phyloP scores from a whole-genome alignment of 2,888 invertebrate species.

The Tiliacea aurago region DNA sequence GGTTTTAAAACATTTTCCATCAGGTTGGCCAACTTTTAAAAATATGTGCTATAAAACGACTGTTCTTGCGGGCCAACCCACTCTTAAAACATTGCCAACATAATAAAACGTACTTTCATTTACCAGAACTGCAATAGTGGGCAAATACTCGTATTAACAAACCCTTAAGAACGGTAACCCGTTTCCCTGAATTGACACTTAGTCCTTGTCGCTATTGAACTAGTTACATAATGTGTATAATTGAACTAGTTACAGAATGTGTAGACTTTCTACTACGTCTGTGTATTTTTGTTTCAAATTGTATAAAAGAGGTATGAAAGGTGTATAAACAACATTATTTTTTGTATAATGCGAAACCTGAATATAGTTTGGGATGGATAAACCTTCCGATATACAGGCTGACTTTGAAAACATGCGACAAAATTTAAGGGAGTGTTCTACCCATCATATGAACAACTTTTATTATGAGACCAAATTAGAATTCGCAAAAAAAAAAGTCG shows the following conservation, averaged over 20 bases:
- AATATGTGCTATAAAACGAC: neutral
- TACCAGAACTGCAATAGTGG: conserved; percentile 28
- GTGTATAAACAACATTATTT: too few relatives aligned
- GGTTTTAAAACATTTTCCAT: neutral
- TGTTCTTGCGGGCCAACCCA: neutral
- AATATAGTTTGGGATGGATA: too few relatives aligned
- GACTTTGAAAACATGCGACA: too few relatives aligned
- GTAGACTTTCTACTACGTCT: conserved; percentile 5
- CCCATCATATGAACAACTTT: too few relatives aligned
- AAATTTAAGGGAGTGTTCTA: too few relatives aligned
- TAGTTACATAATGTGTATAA: conserved; percentile 19
- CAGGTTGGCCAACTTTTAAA: neutral
- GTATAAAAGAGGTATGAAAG: neutral
- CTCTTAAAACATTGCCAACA: conserved; percentile 13
- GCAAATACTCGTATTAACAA: conserved; percentile 48
- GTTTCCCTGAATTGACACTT: conserved; percentile 55
- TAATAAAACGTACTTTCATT: conserved; percentile 12
- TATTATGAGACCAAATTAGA: too few relatives aligned
- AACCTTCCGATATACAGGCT: too few relatives aligned
- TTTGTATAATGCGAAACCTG: too few relatives aligned
- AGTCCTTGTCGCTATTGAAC: conserved; percentile 35
- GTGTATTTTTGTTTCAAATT: conserved; percentile 20
- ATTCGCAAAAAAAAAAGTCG: too few relatives aligned
- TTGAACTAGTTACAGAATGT: conserved; percentile 28
- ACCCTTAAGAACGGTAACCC: conserved; percentile 40